Evolutionary conservation across 1,140 invertebrate species (phyloP).

Genomic region (Aphis gossypii): DNA sequence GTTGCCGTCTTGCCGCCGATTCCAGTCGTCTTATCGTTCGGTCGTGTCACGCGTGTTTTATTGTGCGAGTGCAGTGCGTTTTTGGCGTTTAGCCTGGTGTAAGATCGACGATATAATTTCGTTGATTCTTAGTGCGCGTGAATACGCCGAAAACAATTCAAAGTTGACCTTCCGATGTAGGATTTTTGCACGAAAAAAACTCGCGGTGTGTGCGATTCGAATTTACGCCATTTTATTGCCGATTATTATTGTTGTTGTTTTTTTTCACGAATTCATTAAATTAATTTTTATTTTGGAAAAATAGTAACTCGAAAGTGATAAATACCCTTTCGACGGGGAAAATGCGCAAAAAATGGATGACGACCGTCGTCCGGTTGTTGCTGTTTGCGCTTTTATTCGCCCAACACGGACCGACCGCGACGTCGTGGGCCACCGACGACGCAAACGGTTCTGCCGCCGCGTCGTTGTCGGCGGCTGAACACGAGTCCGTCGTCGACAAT

Average conservation of each 20-base stretch:
- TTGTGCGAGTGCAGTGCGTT: background rate
- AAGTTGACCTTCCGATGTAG: background rate
- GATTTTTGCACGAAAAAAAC: background rate
- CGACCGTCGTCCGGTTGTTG: slow-evolving; percentile 10
- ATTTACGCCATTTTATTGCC: background rate
- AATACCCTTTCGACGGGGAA: background rate
- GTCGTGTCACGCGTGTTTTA: background rate
- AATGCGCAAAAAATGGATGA: slow-evolving; percentile 16
- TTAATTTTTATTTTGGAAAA: background rate
- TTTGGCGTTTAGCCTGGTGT: background rate
- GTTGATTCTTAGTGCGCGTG: background rate
- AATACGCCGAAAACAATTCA: background rate
- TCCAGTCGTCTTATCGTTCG: background rate
- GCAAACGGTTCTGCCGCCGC: background rate
- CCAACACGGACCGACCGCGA: slow-evolving; percentile 29
- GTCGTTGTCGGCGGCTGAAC: slow-evolving; percentile 5
- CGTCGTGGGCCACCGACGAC: slow-evolving; percentile 34
- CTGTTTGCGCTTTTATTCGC: slow-evolving; percentile 10
- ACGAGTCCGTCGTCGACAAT: slow-evolving; percentile 44
- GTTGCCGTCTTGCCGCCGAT: background rate
- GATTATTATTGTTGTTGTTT: background rate
- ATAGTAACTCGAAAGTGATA: background rate
- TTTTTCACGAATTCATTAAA: background rate
- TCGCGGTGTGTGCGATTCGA: background rate
- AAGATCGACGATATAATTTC: background rate